Base-by-base conservation (phyloP, 2,888 invertebrate species). In the Sthenelais limicola region DNA sequence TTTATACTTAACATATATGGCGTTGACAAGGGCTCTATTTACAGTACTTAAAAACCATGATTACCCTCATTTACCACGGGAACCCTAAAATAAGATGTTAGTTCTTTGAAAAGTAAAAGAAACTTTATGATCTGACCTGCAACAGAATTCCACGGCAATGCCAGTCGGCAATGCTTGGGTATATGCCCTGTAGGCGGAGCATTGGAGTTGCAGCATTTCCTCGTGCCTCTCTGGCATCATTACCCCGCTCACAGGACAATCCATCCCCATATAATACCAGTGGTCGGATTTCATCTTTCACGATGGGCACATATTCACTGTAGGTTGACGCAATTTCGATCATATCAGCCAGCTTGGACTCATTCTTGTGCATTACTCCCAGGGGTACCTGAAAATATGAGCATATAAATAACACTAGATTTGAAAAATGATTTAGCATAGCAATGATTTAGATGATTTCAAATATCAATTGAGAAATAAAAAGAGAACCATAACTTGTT, bases 321-420 rank as follows among this genome's bases (percentile, higher is more conserved):
- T 77, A 78, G 26, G 71, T 69, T 7, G 76, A 77, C 68, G 75
- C 32, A 4, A 78, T 77, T 15, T 77, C 75, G 7, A 77, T 74
- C 32, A 72, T 72, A 38, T 77, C 76, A 33, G 76, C 51, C 4
- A 74, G 30, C 43, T 71, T 75, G 30, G 71, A 72, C 68, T 78
- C 77, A 73, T 78, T 77, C 51, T 76, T 74, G 66, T 76, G 70
- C 7, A 78, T n/a, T 9, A 78, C 75, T 35, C 76, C 77, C 21
- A 77, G 51, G 5, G 76, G 76, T 24, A 77, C 68, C 77, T 76
- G 28, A 32, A 70, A n/a, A n/a, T n/a, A n/a, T n/a, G n/a, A n/a
- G n/a, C n/a, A n/a, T n/a, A n/a, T n/a, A n/a, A n/a, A n/a, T n/a
- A n/a, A n/a, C n/a, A n/a, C n/a, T n/a, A n/a, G n/a, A n/a, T n/a